phyloP scores from a whole-genome alignment of 2,888 invertebrate genomes.

The Sipha maydis region DNA sequence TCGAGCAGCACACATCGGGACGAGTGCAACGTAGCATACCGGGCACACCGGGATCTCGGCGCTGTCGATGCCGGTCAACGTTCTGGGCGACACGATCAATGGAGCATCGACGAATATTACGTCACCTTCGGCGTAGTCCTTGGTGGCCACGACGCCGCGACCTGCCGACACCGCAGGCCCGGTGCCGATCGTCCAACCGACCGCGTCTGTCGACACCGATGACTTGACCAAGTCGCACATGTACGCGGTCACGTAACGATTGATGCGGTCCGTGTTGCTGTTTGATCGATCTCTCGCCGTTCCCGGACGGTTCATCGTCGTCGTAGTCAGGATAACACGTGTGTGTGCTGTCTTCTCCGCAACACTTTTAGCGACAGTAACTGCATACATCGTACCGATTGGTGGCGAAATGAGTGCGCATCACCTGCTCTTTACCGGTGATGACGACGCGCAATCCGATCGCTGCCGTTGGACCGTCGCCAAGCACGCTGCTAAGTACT shows the following conservation, averaged over 20 bases:
- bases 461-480: no score
- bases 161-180: constrained; percentile 72
- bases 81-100: constrained; percentile 74
- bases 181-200: constrained; percentile 11
- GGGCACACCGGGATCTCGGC: constrained; percentile 70
- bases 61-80: constrained; percentile 71
- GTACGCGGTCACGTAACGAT: neutral
- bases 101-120: constrained; percentile 78
- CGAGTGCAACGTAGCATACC: constrained; percentile 73
- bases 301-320: no score
- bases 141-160: constrained; percentile 77
- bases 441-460: no score
- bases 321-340: no score
- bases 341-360: no score
- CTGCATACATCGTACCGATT: no score
- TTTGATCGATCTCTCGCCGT: no score
- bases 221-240: neutral
- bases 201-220: neutral
- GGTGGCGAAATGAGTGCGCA: no score
- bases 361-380: no score
- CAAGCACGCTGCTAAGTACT: no score
- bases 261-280: neutral
- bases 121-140: constrained; percentile 76
- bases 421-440: no score
- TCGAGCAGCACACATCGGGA: constrained; percentile 73